A percentile compares a stretch with the other conserved stretches of the same genome.
Conservation (phyloP, 2,888 invertebrate species). For the Leucania comma region DNA sequence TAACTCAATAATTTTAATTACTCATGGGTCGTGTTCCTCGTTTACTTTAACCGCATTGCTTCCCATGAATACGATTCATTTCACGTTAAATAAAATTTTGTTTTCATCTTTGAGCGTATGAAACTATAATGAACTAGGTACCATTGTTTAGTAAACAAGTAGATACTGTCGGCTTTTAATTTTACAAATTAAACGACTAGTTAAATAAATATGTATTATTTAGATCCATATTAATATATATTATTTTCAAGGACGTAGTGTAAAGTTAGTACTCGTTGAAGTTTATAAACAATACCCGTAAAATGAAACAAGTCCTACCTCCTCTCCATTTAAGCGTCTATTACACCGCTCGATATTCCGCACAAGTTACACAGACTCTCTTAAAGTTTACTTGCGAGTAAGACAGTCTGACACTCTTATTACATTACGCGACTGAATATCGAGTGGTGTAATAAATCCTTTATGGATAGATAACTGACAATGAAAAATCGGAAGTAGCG, state of each 20-base stretch:
- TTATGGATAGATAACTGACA: slow-evolving; percentile 1
- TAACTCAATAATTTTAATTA: slow-evolving; percentile 16
- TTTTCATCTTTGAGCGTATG: not conserved
- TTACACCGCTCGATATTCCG: too few relatives aligned
- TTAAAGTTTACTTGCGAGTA: too few relatives aligned
- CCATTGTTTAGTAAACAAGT: too few relatives aligned
- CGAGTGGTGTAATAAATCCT: too few relatives aligned
- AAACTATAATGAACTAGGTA: not conserved
- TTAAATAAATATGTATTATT: not conserved
- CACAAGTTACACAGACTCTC: too few relatives aligned
- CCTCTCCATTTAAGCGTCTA: too few relatives aligned
- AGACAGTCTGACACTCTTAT: too few relatives aligned
- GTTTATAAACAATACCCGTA: slow-evolving; percentile 17
- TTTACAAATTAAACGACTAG: not conserved
- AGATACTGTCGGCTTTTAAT: not conserved
- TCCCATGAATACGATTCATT: slow-evolving; percentile 32
- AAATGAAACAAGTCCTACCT: slow-evolving; percentile 23
- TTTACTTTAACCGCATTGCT: not conserved
- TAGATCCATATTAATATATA: too few relatives aligned
- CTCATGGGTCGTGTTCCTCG: not conserved
- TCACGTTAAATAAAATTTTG: slow-evolving; percentile 7
- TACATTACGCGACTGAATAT: too few relatives aligned
- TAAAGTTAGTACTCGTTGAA: not conserved
- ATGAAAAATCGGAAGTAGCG: slow-evolving; percentile 10
- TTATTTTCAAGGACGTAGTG: not conserved